phyloP scores from a whole-genome alignment of 1,140 invertebrate species.

The Brachionus angularis region DNA sequence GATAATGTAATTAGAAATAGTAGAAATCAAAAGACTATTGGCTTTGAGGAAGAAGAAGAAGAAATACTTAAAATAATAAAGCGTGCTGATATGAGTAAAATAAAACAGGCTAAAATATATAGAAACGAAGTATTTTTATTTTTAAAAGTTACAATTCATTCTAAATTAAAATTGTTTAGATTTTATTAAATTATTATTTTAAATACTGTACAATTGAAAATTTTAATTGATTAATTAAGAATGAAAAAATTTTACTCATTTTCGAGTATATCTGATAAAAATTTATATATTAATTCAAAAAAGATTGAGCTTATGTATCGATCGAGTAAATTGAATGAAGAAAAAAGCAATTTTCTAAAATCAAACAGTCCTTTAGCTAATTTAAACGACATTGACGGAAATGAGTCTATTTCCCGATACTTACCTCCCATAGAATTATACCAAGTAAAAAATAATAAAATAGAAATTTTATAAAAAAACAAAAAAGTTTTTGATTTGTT shows the following conservation, averaged over 20 bases:
- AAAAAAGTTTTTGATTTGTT: background rate
- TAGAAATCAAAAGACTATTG: background rate
- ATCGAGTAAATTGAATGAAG: conserved; percentile 35
- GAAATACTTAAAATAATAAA: conserved; percentile 9
- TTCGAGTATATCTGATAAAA: too few species aligned
- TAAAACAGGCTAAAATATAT: conserved; percentile 14
- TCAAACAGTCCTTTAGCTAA: background rate
- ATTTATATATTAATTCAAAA: too few species aligned
- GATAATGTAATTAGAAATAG: background rate
- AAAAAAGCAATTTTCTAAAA: background rate
- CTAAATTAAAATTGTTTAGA: too few species aligned
- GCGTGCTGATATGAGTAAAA: background rate
- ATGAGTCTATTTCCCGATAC: background rate
- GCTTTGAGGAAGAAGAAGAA: background rate
- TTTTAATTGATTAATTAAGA: too few species aligned
- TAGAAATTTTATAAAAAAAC: too few species aligned
- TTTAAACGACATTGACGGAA: background rate
- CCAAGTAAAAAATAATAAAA: too few species aligned
- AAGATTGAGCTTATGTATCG: conserved; percentile 27
- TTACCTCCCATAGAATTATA: background rate
- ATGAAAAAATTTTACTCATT: too few species aligned
- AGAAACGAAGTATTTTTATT: conserved; percentile 6
- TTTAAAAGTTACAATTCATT: too few species aligned
- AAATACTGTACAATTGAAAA: too few species aligned
- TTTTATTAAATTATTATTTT: too few species aligned